These are phyloP conservation scores for Schizothorax lantsangensis DNA, from an alignment of 2,797 vertebrate species.

Conservation along the genomic window DNA sequence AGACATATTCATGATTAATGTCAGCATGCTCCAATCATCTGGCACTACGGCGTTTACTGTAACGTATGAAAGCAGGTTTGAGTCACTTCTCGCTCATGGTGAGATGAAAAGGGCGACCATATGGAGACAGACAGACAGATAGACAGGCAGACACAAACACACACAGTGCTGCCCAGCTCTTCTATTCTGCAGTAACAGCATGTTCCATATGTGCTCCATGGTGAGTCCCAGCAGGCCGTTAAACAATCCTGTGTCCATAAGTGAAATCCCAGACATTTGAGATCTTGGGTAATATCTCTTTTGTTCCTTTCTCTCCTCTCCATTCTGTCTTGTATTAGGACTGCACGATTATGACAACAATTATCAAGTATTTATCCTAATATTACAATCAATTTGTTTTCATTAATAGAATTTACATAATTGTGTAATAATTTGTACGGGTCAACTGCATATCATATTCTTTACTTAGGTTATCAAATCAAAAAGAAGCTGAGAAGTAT, in stretches of 20 bases:
- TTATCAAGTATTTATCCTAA: neutral
- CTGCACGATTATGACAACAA: neutral
- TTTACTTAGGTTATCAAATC: neutral
- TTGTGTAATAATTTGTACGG: no score
- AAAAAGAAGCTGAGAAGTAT: neutral
- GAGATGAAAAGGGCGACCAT: conserved; percentile 23
- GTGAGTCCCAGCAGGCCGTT: conserved; percentile 48
- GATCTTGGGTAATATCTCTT: conserved; percentile 42
- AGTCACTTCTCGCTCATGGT: conserved; percentile 14
- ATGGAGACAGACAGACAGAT: conserved; percentile 33
- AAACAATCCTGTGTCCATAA: conserved; percentile 56
- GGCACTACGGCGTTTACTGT: neutral
- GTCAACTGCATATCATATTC: neutral
- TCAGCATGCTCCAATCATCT: conserved; percentile 8
- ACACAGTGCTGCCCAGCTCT: conserved; percentile 15
- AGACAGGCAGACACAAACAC: conserved; percentile 27
- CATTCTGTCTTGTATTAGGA: neutral
- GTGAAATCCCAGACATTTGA: conserved; percentile 49
- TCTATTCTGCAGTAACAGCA: conserved; percentile 48
- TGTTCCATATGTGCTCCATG: conserved; percentile 24
- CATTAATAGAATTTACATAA: neutral
- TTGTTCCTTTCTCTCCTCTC: conserved; percentile 24
- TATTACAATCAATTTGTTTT: neutral
- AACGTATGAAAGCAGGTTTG: conserved; percentile 15
- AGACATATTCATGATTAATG: conserved; percentile 13